Percentiles rank a stretch among this genome's conserved stretches.
These are phyloP conservation scores for Crotalus horridus DNA, from an alignment of 2,113 vertebrate species.

Conservation along the genomic window DNA sequence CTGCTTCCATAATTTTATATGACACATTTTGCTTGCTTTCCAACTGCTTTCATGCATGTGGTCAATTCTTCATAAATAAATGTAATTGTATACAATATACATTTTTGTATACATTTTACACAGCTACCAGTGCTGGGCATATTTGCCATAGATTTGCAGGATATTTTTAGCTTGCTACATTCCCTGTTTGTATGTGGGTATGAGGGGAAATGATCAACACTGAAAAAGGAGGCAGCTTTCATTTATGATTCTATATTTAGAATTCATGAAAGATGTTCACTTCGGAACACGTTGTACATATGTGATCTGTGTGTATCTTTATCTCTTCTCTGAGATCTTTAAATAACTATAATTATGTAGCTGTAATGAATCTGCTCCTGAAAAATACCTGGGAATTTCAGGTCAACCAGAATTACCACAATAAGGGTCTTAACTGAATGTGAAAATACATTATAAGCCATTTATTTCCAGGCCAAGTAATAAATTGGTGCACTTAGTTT, in stretches of 20 bases:
- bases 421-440: neutral
- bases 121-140: neutral
- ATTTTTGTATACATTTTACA: neutral
- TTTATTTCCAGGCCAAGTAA: neutral
- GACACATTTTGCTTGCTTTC: neutral
- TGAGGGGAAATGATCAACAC: neutral
- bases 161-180: neutral
- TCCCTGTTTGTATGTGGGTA: neutral
- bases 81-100: neutral
- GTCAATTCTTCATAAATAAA: neutral
- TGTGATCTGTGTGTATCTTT: neutral
- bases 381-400: neutral
- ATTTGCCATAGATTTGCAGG: neutral
- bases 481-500: neutral
- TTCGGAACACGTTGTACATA: neutral
- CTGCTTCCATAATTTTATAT: neutral
- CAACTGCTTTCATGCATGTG: neutral
- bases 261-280: neutral
- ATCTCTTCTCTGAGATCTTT: neutral
- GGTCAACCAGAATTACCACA: neutral
- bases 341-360: neutral
- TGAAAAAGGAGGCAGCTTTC: neutral
- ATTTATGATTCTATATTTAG: neutral
- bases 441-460: neutral
- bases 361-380: neutral